Base-by-base conservation (phyloP, 2,797 vertebrate genomes). In the Gadopsis marmoratus region DNA sequence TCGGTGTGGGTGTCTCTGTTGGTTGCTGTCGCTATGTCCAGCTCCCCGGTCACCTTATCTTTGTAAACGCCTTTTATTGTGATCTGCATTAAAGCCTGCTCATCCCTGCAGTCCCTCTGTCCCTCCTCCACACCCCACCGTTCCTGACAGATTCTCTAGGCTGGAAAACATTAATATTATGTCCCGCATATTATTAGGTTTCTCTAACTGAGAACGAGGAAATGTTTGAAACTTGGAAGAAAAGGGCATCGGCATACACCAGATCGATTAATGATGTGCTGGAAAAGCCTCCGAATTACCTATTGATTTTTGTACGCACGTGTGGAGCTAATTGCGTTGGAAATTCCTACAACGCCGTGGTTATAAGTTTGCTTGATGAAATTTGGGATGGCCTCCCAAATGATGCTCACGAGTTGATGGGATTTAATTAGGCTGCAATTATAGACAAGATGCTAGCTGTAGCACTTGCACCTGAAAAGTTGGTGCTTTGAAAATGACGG, bases 361-460 rank as follows among this genome's bases (percentile, higher is more conserved):
- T 84, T 47, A 61, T 80, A 82, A 74, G 55, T 84, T 81, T 65
- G 71, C 67, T 61, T 80, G 73, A 88, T 82, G 68, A 65, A 85
- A 90, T 86, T 83, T 70, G 51, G 71, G 89, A 83, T 76, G 70
- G 45, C 60, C 74, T 79, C 79, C 78, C 71, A 53, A 86, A 84
- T 77, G 79, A 82, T 48, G 73, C 70, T 79, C 67, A 56, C 2
- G 71, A 77, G 65, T 54, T 85, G 84, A 91, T 86, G 78, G 78
- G 76, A 81, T 90, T 83, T 76, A 89, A 90, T 89, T 83, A 81
- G 81, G 64, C 59, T 23, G 70, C 89, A 78, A 81, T 92, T 91
- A 91, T 80, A 71, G 83, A 79, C 78, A 79, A 80, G 84, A 86
- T 82, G 81, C 79, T 73, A 72, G 78, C 68, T 82, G 82, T 70